phyloP scores from a whole-genome alignment of 2,888 invertebrate genomes.

The Eristalis tenax region DNA sequence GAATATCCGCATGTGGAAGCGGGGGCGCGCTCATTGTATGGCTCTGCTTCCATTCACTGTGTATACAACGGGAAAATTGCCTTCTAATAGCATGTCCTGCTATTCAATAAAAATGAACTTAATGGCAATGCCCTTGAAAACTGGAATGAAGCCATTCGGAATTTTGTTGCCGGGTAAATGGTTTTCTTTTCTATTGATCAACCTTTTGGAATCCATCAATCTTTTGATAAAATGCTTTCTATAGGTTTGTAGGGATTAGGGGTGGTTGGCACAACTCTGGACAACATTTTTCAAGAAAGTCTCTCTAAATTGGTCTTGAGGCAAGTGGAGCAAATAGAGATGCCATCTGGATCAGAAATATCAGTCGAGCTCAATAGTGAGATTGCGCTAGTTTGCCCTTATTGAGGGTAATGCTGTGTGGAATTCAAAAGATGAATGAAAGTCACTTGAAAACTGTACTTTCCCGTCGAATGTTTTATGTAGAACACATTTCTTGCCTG shows the following conservation, averaged over 20 bases:
- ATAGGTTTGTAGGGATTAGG: not conserved
- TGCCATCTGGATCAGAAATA: not conserved
- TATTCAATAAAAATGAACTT: slow-evolving; percentile 22
- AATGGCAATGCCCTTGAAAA: slow-evolving; percentile 14
- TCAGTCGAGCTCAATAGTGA: not conserved
- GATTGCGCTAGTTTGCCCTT: not conserved
- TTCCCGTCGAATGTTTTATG: too few species aligned
- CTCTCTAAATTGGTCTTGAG: not conserved
- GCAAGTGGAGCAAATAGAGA: not conserved
- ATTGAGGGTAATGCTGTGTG: not conserved
- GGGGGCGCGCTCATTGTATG: slow-evolving; percentile 6
- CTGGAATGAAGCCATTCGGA: not conserved
- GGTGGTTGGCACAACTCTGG: slow-evolving; percentile 4
- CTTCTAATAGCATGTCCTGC: slow-evolving; percentile 55
- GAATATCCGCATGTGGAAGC: slow-evolving; percentile 6
- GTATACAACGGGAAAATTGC: slow-evolving; percentile 40
- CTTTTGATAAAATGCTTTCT: slow-evolving; percentile 33
- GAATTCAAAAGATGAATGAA: too few species aligned
- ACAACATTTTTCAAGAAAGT: slow-evolving; percentile 18
- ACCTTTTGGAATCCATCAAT: slow-evolving; percentile 40
- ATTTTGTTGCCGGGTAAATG: slow-evolving; percentile 23
- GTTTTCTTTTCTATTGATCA: not conserved
- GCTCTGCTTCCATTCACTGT: slow-evolving; percentile 17
- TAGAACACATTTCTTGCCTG: too few species aligned
- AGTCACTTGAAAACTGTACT: too few species aligned